Percentiles rank a stretch among this genome's conserved stretches.
Conservation (phyloP, 2,797 vertebrate genomes). For the Notolepis coatsorum region DNA sequence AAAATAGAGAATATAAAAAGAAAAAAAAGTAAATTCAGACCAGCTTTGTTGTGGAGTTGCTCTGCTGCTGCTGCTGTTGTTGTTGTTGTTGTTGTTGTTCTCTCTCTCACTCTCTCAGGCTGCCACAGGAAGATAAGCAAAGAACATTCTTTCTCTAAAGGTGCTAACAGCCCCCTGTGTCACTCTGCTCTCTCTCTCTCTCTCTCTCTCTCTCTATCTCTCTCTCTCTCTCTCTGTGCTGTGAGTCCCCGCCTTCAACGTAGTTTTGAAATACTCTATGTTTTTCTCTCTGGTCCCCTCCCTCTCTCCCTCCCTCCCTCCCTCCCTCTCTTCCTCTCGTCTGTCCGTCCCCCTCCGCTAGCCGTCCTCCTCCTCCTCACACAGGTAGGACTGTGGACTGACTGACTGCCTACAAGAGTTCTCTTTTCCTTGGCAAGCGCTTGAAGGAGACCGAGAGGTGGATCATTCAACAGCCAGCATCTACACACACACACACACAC, state of each 20-base stretch:
- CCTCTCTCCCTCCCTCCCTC: slow-evolving; percentile 4
- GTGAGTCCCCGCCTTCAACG: slow-evolving; percentile 63
- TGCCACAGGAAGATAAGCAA: slow-evolving; percentile 72
- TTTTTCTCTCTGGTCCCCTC: slow-evolving; percentile 18
- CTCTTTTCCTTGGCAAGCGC: slow-evolving; percentile 24
- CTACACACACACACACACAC: neutral
- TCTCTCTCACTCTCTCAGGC: slow-evolving; percentile 50
- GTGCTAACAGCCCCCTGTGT: slow-evolving; percentile 69
- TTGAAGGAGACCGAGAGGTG: slow-evolving; percentile 34
- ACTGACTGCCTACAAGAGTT: slow-evolving; percentile 50
- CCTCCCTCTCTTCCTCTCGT: neutral
- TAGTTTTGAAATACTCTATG: slow-evolving; percentile 30
- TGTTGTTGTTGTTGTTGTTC: slow-evolving; percentile 41
- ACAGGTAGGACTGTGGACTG: slow-evolving; percentile 67
- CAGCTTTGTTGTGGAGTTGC: slow-evolving; percentile 22
- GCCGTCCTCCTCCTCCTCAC: slow-evolving; percentile 38
- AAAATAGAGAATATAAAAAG: slow-evolving; percentile 6
- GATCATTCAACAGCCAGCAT: slow-evolving; percentile 62
- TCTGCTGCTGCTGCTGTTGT: slow-evolving; percentile 40
- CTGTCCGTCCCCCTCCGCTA: slow-evolving; percentile 7
- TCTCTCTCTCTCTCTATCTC: slow-evolving; percentile 38
- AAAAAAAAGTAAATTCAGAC: slow-evolving; percentile 18
- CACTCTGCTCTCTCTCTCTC: slow-evolving; percentile 46
- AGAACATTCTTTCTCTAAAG: slow-evolving; percentile 76
- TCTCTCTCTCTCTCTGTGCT: slow-evolving; percentile 13